Evolutionary conservation across 2,113 vertebrate genomes (phyloP), one percentile per base, ranked within the genome.

Genomic region (Mus spicilegus): DNA sequence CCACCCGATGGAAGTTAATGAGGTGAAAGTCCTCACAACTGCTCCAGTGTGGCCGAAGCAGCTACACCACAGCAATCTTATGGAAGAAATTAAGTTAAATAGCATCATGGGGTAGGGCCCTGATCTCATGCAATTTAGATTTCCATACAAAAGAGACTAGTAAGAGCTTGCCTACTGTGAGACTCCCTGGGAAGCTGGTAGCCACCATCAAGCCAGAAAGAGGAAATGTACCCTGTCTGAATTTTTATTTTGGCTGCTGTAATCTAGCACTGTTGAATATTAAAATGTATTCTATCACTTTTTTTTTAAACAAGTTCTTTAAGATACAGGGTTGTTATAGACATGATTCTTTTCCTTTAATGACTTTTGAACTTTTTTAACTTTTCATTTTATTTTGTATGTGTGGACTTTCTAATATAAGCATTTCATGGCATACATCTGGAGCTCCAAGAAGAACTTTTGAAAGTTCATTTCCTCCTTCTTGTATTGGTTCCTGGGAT

Each of bases 291-390:
- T 70, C 19, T 54, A 1, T 61, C n/a, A 61, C 56, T 61, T 84
- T 58, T 39, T 87, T 10, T 49, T 49, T 49, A 6, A 6, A 69
- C n/a, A 88, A 11, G 26, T 72, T 67, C 17, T 77, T 75, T n/a
- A 39, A 88, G 84, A 77, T 8, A 36, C 84, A 20, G 17, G 17
- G 39, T 93, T 94, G 9, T 49, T 93, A 39, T 70, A 82, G 54
- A 69, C 73, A 51, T 16, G 77, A 26, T 84, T 63, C 49, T 72
- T 93, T 95, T 91, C 39, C 22, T 90, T 75, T 73, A 61, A 88
- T 54, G 24, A 67, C 80, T 56, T 28, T 84, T n/a, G 58, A 24
- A n/a, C 5, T 8, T 63, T 63, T 82, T 82, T 49, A 82, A 61
- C 80, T 63, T 82, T 49, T 46, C 11, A 76, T 49, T 82, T 63